Conservation (phyloP, 1,140 invertebrate species). For the Arctopsyche grandis region DNA sequence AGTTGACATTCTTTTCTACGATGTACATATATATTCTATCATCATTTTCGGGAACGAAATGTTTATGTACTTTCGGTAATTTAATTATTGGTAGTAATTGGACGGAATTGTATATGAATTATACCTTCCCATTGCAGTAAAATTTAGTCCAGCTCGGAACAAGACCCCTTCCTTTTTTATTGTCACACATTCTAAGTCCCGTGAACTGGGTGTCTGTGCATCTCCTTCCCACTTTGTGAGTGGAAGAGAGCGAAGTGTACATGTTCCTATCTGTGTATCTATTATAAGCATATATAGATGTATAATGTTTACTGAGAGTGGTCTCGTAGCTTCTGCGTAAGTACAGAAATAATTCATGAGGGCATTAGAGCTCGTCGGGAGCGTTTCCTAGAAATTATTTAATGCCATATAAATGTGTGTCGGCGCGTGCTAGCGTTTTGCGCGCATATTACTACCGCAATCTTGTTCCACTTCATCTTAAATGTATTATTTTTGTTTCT, state of each 20-base stretch:
- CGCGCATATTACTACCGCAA: background rate
- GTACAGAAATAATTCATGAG: constrained; percentile 17
- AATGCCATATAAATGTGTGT: constrained; percentile 1
- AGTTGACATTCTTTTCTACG: no score
- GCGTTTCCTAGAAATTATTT: constrained; percentile 26
- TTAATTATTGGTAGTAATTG: no score
- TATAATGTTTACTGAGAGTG: background rate
- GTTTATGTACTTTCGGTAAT: no score
- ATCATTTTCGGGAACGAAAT: no score
- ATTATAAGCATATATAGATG: background rate
- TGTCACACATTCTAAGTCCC: no score
- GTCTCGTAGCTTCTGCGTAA: background rate
- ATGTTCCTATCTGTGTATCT: background rate
- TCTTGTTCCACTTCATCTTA: background rate
- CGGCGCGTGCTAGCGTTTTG: background rate
- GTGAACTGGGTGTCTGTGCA: no score
- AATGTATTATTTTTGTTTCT: background rate
- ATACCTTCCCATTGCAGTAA: no score
- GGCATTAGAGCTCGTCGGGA: constrained; percentile 3
- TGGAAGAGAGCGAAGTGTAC: background rate
- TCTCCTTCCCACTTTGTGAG: background rate
- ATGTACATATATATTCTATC: no score
- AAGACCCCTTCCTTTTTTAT: no score
- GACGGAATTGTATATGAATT: no score
- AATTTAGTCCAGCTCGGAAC: no score